Base-by-base conservation (phyloP, 2,113 vertebrate genomes). In the Aldabrachelys gigantea region DNA sequence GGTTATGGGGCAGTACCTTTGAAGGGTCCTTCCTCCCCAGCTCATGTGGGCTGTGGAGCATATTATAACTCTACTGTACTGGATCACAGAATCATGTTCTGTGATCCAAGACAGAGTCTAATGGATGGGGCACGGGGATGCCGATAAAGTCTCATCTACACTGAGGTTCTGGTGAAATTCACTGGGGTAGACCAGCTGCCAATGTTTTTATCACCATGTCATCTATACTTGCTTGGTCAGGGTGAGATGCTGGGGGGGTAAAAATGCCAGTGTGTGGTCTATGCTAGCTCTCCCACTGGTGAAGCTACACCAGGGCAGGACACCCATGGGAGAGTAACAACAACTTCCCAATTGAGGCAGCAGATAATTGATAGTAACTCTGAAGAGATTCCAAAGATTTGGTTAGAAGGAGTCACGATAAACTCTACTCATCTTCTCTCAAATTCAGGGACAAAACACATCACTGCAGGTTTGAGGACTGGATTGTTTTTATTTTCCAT, bases 21-120 rank as follows among this genome's bases (percentile, higher is more conserved):
- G 27, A 4, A 29, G 3, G 3, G 47, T 17, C 6, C 1, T 0
- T 19, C 0, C 21, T 17, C 17, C 82, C 21, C 47, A 3, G 47
- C 24, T 29, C 44, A 16, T 49, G 25, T 41, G 41, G 12, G 11
- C 75, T 13, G 49, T 24, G 21, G n/a, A n/a, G 19, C 22, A 41
- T 41, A 41, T 11, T 76, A 44, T 76, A 76, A 76, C 5, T 25
- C 38, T 44, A 6, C 24, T 76, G 72, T 25, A 10, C 10, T 76
- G 38, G 69, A 38, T 11, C 44, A 41, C 21, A 76, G 25, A 41
- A 44, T 24, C 72, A 76, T 12, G 38, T 44, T 76, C 38, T 76
- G 72, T 76, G 38, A 44, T 25, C 72, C 72, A 76, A 44, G 41
- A 9, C 10, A 2, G 72, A 76, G 38, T 17, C 12, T 41, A 19